These are phyloP conservation scores for Rhopalosiphum maidis DNA, from an alignment of 1,140 invertebrate species.

Conservation along the genomic window DNA sequence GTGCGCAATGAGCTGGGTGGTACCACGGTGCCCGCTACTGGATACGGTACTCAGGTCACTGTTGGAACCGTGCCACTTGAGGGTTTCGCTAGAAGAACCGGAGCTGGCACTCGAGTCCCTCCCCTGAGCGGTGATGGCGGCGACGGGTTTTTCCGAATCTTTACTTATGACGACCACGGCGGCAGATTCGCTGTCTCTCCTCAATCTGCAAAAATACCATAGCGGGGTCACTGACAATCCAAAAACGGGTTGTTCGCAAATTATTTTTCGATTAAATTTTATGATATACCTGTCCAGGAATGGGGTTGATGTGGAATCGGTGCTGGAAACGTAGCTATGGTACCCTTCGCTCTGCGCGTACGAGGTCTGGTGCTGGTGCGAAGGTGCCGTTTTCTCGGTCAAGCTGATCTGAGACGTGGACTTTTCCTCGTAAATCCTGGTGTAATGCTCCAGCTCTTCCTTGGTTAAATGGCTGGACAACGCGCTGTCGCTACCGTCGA, in stretches of 20 bases:
- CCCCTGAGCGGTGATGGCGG: slow-evolving; percentile 62
- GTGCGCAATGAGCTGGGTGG: slow-evolving; percentile 74
- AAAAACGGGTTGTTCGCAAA: neutral
- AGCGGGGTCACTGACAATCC: neutral
- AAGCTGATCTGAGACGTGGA: slow-evolving; percentile 59
- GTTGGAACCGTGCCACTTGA: slow-evolving; percentile 77
- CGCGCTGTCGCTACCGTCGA: slow-evolving; percentile 65
- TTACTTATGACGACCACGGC: slow-evolving; percentile 61
- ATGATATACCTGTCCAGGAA: slow-evolving; percentile 73
- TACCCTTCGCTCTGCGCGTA: slow-evolving; percentile 84
- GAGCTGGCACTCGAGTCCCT: slow-evolving; percentile 71
- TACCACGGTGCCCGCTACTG: slow-evolving; percentile 58
- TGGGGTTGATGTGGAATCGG: slow-evolving; percentile 78
- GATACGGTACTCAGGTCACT: slow-evolving; percentile 65
- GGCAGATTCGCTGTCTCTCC: slow-evolving; percentile 70
- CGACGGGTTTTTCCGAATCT: slow-evolving; percentile 61
- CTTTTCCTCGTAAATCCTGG: slow-evolving; percentile 66
- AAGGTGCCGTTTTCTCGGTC: slow-evolving; percentile 59
- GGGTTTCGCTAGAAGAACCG: slow-evolving; percentile 79
- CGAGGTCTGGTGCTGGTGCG: slow-evolving; percentile 77
- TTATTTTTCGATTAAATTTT: neutral
- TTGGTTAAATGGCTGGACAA: slow-evolving; percentile 66
- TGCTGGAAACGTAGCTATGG: slow-evolving; percentile 81
- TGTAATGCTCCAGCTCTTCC: slow-evolving; percentile 76
- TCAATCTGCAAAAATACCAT: slow-evolving; percentile 63